phyloP scores from a whole-genome alignment of 2,797 vertebrate species.

The Sparus aurata region DNA sequence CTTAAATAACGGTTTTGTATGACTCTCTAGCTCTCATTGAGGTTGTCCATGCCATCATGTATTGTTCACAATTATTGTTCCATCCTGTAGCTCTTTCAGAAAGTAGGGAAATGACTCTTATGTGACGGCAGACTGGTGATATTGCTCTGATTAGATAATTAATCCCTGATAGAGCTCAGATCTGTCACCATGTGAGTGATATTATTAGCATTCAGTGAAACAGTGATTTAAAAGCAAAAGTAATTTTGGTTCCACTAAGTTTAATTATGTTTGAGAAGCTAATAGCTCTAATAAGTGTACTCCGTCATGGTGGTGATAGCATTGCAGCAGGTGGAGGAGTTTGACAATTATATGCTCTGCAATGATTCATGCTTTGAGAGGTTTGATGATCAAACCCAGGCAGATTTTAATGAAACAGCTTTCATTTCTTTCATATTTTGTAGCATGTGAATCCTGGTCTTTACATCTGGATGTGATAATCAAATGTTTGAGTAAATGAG shows the following conservation, averaged over 20 bases:
- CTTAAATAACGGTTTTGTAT: neutral
- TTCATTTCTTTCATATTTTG: constrained; percentile 9
- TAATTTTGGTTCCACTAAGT: constrained; percentile 5
- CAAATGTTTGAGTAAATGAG: constrained; percentile 54
- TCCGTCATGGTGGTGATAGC: neutral
- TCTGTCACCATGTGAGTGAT: neutral
- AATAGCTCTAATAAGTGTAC: constrained; percentile 1
- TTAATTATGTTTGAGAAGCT: constrained; percentile 40
- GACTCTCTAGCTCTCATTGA: neutral
- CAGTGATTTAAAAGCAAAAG: constrained; percentile 21
- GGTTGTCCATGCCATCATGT: neutral
- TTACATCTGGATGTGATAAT: constrained; percentile 38
- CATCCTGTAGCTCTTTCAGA: constrained; percentile 7
- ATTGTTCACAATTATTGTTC: neutral
- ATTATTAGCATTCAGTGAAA: constrained; percentile 27
- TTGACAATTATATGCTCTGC: constrained; percentile 7
- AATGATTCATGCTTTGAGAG: constrained; percentile 9
- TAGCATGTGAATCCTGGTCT: constrained; percentile 2
- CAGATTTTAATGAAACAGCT: constrained; percentile 36
- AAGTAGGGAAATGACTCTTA: neutral
- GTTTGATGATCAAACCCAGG: neutral
- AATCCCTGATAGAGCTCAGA: constrained; percentile 13
- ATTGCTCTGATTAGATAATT: neutral
- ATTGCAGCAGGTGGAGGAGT: constrained; percentile 18
- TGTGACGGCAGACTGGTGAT: constrained; percentile 7